phyloP scores from a whole-genome alignment of 2,797 vertebrate genomes.

The Pipistrellus kuhlii region DNA sequence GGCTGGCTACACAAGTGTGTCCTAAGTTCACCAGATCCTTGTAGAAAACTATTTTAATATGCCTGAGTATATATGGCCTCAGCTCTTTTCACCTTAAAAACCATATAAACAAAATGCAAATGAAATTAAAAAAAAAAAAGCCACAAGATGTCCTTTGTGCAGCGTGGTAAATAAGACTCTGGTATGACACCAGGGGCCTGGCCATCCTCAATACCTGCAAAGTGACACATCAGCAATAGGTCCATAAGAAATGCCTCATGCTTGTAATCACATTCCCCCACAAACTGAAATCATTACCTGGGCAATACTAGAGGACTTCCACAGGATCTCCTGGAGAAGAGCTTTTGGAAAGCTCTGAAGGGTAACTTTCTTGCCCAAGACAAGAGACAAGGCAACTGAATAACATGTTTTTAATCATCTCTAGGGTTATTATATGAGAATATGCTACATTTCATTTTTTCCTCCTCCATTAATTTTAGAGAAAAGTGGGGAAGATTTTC shows the following conservation, averaged over 20 bases:
- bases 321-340: background rate
- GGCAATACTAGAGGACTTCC: background rate
- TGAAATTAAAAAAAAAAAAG: background rate
- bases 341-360: background rate
- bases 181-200: background rate
- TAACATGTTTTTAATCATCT: background rate
- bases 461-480: background rate
- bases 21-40: conserved; percentile 15
- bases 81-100: conserved; percentile 31
- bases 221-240: background rate
- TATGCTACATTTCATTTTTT: background rate
- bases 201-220: background rate
- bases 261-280: background rate
- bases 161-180: background rate
- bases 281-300: background rate
- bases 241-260: background rate
- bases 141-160: background rate
- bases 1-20: background rate
- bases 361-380: background rate
- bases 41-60: background rate
- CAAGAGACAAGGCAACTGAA: background rate
- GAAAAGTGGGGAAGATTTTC: background rate
- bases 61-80: background rate
- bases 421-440: background rate
- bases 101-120: background rate